Base-by-base conservation (phyloP, 2,797 vertebrate species). In the Vipera ursinii region DNA sequence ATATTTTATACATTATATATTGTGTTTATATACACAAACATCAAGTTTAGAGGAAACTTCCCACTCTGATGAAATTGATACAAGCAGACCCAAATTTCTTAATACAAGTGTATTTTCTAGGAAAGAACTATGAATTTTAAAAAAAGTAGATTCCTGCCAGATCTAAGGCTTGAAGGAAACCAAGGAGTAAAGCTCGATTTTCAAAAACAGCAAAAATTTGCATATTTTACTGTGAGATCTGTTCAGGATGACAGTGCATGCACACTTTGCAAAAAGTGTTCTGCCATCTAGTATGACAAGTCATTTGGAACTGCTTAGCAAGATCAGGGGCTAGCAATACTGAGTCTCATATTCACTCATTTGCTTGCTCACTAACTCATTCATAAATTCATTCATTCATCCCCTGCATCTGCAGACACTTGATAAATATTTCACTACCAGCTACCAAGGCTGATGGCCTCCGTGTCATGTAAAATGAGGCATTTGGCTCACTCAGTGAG, bases 281-380 rank as follows among this genome's bases (percentile, higher is more conserved):
- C 78, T 85, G 9, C 92, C 38, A 0, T 38, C 38, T 85, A 14
- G 15, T 91, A 91, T 90, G 73, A 78, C 65, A 63, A n/a, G 82
- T 93, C 14, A 3, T 88, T 55, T 90, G 87, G 14, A 63, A 89
- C 73, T 73, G 1, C 86, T 93, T 69, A 20, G 73, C 38, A 24
- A 14, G 87, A 91, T 87, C 63, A 82, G 91, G 89, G 78, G 87
- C 82, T 8, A 90, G 61, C 59, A 78, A 8, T 91, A 82, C 91
- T 86, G 57, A 90, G 59, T 86, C 88, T 57, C 15, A 48, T 32
- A 13, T 15, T 9, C 90, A n/a, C 14, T 51, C 44, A 32, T 22
- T 55, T 3, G 14, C 65, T 82, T 53, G 69, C 65, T 57, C 32
- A 57, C 22, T 57, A 24, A 56, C 55, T 82, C 32, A 87, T 57